These are phyloP conservation scores for Hippocampus barbouri DNA, from an alignment of 2,113 vertebrate genomes.

Conservation along the genomic window DNA sequence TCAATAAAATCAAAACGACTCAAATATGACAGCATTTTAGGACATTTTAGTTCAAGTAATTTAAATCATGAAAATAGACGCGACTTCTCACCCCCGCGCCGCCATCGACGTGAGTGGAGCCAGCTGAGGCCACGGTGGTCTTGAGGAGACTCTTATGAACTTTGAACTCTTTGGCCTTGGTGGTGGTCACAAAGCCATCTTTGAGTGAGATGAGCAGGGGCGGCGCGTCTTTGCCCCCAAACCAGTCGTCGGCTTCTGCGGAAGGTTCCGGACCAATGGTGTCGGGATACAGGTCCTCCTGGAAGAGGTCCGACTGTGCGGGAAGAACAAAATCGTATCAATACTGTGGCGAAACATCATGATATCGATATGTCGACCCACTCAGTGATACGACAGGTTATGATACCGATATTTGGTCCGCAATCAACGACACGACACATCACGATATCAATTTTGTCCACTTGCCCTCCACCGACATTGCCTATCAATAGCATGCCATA, in stretches of 20 bases:
- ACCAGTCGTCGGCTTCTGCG: conserved; percentile 81
- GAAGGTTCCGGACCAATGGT: conserved; percentile 83
- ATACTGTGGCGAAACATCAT: not conserved
- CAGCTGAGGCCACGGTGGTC: conserved; percentile 40
- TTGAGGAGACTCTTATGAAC: conserved; percentile 81
- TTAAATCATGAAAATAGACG: too few relatives aligned
- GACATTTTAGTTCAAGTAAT: too few relatives aligned
- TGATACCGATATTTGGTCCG: too few relatives aligned
- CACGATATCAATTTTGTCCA: not conserved
- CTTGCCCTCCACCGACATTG: too few relatives aligned
- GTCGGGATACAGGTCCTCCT: conserved; percentile 87
- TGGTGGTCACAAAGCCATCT: conserved; percentile 78
- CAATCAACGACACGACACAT: too few relatives aligned
- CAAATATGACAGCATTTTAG: too few relatives aligned
- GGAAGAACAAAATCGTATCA: not conserved
- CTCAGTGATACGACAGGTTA: not conserved
- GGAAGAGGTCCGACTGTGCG: conserved; percentile 85
- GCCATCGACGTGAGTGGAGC: conserved; percentile 33
- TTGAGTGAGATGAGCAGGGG: conserved; percentile 84
- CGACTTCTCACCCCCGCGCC: conserved; percentile 46
- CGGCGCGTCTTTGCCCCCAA: conserved; percentile 75
- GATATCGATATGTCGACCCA: not conserved
- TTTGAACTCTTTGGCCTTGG: conserved; percentile 83
- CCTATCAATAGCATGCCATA: too few relatives aligned
- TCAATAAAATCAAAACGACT: not conserved